A percentile compares a stretch with the other conserved stretches of the same genome.
phyloP scores from a whole-genome alignment of 2,113 vertebrate genomes.

The Neofelis nebulosa region DNA sequence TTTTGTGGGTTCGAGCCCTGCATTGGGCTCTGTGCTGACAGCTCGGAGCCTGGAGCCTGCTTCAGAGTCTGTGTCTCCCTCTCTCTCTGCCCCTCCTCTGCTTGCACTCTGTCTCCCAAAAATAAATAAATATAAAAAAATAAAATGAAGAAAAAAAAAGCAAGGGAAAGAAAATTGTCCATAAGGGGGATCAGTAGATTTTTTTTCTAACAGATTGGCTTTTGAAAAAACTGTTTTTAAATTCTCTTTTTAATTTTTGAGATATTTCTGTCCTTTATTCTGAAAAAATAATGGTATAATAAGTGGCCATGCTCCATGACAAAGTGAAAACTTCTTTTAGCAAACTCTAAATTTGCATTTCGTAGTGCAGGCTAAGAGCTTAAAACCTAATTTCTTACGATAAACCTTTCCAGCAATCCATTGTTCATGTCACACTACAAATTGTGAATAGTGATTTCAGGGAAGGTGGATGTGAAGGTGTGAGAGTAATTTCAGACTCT shows the following conservation, averaged over 20 bases:
- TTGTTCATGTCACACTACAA: neutral
- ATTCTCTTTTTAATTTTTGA: neutral
- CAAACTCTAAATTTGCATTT: slow-evolving; percentile 10
- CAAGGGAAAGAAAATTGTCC: neutral
- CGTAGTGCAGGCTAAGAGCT: neutral
- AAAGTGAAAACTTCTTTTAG: neutral
- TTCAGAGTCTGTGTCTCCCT: no score
- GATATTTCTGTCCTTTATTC: neutral
- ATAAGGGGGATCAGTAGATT: neutral
- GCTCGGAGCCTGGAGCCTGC: no score
- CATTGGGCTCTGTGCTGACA: no score
- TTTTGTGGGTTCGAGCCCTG: no score
- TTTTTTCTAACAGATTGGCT: neutral
- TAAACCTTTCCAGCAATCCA: neutral
- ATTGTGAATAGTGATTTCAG: neutral
- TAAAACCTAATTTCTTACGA: neutral
- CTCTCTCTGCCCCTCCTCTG: no score
- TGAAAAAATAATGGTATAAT: neutral
- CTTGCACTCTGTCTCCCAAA: no score
- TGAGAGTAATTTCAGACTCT: neutral
- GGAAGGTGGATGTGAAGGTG: neutral
- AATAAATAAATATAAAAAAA: no score
- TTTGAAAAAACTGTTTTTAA: neutral
- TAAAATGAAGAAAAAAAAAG: neutral
- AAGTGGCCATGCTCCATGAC: neutral